Evolutionary conservation across 2,113 vertebrate species (phyloP), one percentile per base, ranked within the genome.

Genomic region (Pipa parva): DNA sequence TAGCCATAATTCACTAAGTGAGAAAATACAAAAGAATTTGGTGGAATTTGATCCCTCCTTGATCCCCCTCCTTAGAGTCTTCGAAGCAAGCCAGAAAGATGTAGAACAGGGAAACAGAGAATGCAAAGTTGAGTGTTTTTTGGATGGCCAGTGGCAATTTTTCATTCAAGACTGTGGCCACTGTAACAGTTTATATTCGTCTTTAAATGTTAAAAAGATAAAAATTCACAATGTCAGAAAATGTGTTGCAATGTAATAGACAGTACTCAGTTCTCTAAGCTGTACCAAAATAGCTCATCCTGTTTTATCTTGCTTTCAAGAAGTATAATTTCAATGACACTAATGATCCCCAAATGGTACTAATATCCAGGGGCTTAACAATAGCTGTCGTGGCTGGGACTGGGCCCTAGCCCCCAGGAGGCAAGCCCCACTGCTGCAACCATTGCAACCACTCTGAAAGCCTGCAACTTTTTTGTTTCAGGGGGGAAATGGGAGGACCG

Each of bases 121-220:
- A 48, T 54, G 37, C 9, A 12, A 45, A 17, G 20, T 48, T 57
- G 31, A 57, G 54, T 36, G 26, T 28, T 58, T 49, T 25, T 18
- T 46, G 31, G 17, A 39, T 26, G 21, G 25, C 9, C 25, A 3
- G 10, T 51, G 61, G 48, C 48, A 36, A 28, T 51, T 49, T 20
- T 24, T 63, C 15, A 24, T 37, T 22, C 13, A 49, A 20, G 45
- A 31, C 24, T 29, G 45, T 31, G 49, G 49, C 49, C 15, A 55
- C 50, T 28, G 33, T 15, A 42, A 63, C 22, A 54, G 59, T 62
- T 49, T 45, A 15, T 33, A 27, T 63, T 63, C 49, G 52, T 52
- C 62, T 63, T 26, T 25, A 4, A 48, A 48, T 11, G 20, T 22
- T 42, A 20, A 48, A 49, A 27, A 29, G 12, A 48, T n/a, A 28